These are phyloP conservation scores for Nothocercus julius DNA, from an alignment of 2,113 vertebrate genomes.

Conservation along the genomic window DNA sequence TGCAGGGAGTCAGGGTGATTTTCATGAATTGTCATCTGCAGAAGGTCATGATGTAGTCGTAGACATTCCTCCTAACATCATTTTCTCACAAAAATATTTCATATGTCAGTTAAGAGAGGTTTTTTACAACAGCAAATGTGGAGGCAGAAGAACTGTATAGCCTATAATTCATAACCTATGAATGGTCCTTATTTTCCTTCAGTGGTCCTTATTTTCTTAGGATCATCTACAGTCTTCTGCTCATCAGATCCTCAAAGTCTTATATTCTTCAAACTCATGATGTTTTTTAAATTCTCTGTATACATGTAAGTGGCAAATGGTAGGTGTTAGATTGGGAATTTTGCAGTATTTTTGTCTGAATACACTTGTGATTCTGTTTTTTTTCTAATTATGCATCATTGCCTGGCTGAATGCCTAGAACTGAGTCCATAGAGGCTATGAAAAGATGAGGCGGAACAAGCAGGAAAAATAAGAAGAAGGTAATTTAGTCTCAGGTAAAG, in stretches of 20 bases:
- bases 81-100: not conserved
- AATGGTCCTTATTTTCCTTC: no score
- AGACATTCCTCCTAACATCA: not conserved
- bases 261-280: not conserved
- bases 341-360: not conserved
- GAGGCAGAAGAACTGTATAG: not conserved
- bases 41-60: not conserved
- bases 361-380: not conserved
- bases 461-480: not conserved
- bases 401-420: not conserved
- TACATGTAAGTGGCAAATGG: not conserved
- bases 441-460: not conserved
- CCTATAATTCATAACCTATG: not conserved
- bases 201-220: not conserved
- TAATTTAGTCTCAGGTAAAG: not conserved
- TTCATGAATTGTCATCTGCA: not conserved
- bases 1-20: not conserved
- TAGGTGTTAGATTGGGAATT: not conserved
- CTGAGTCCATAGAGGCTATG: not conserved
- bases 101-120: not conserved
- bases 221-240: not conserved
- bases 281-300: not conserved
- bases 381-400: not conserved
- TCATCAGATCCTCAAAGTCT: not conserved
- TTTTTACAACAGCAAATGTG: not conserved